Conservation (phyloP, 64 coral and sea anemone genomes). For the Montipora sp. region DNA sequence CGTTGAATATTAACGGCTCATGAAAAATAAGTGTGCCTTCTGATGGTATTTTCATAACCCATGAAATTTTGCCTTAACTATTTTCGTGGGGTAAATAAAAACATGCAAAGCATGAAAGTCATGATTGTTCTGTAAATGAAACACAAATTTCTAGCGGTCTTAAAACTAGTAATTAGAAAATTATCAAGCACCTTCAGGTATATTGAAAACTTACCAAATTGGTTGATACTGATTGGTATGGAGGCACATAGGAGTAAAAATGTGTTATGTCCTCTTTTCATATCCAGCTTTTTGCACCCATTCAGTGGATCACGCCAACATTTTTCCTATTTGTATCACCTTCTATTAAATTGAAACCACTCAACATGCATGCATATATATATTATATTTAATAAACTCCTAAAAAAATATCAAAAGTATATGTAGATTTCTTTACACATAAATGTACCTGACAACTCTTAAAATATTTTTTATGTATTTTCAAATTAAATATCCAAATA, state of each 20-base stretch:
- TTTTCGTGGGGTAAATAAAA: background rate
- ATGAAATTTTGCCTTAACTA: background rate
- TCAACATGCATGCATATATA: background rate
- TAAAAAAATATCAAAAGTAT: background rate
- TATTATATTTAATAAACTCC: background rate
- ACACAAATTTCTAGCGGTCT: background rate
- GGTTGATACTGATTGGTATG: background rate
- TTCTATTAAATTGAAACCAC: background rate
- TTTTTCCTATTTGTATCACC: background rate
- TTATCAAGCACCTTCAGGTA: background rate
- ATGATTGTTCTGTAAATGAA: background rate
- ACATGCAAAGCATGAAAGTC: background rate
- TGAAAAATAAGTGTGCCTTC: background rate
- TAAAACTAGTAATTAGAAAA: background rate
- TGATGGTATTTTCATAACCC: background rate
- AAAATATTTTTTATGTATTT: too few species aligned
- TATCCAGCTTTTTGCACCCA: slow-evolving; percentile 5
- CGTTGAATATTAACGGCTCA: background rate
- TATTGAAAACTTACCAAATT: background rate
- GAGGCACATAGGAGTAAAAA: background rate
- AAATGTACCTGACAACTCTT: too few species aligned
- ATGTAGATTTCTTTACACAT: too few species aligned
- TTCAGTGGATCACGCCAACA: background rate
- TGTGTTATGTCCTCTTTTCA: background rate
- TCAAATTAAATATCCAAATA: too few species aligned